phyloP scores from a whole-genome alignment of 2,113 vertebrate species.

The Isurus oxyrinchus region DNA sequence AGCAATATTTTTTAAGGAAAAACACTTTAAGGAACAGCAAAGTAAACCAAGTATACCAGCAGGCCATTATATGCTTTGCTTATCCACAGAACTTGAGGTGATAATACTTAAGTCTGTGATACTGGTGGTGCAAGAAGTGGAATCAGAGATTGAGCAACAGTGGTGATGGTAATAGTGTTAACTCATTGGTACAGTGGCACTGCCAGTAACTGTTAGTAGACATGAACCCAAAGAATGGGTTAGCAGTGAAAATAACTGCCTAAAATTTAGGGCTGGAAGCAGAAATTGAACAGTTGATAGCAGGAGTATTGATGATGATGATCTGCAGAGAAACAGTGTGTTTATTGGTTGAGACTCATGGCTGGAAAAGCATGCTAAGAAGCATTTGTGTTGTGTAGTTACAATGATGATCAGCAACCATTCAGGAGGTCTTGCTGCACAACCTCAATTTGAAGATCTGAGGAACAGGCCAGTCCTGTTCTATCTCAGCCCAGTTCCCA shows the following conservation, averaged over 20 bases:
- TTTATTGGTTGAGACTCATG: not conserved
- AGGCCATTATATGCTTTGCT: not conserved
- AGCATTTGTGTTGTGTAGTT: not conserved
- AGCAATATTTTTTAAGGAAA: not conserved
- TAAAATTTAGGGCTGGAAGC: not conserved
- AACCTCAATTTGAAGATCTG: not conserved
- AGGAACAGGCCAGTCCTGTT: not conserved
- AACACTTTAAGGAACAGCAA: not conserved
- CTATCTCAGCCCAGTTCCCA: not conserved
- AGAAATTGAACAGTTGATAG: not conserved
- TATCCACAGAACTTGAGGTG: not conserved
- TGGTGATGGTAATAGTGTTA: not conserved
- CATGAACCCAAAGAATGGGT: not conserved
- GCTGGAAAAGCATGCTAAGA: not conserved
- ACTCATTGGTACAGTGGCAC: not conserved
- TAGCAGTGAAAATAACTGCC: not conserved
- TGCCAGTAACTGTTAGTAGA: not conserved
- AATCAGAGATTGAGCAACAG: not conserved
- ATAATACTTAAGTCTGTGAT: not conserved
- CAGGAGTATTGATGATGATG: not conserved
- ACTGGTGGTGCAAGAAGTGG: not conserved
- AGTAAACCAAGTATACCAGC: not conserved
- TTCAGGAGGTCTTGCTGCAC: not conserved
- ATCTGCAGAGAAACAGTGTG: not conserved
- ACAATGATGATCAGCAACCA: not conserved